Evolutionary conservation across 2,113 vertebrate species (phyloP), one percentile per base, ranked within the genome.

Genomic region (Ranitomeya imitator): DNA sequence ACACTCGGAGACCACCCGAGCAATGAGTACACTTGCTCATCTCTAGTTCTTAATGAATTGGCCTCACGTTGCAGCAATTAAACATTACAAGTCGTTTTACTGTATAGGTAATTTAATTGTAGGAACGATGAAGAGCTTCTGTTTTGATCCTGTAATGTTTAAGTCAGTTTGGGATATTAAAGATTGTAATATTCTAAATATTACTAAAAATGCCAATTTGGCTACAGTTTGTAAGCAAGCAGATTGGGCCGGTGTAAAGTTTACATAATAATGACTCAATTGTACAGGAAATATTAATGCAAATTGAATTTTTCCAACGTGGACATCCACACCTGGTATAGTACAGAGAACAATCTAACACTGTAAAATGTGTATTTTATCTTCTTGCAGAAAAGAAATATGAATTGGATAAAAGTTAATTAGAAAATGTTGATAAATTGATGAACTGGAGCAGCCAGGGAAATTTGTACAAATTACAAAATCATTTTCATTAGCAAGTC

Each of bases 401-500:
- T 77, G 81, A 78, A 83, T 78, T 83, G 80, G 19, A 84, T 78
- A 63, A 81, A 88, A 77, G 80, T 83, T 88, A 88, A 88, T 88
- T 88, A 88, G 71, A 59, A 88, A 88, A 84, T 77, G 69, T 37
- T 88, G 69, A 83, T 88, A 88, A 88, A 88, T 83, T 88, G 87
- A 88, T 88, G 80, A 83, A 88, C 87, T 83, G 59, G 83, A 71
- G 69, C 87, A 88, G 80, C 87, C 87, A 83, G 87, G 87, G 87
- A 88, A 88, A 88, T 88, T 88, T 84, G 87, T 83, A 77, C 80
- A 88, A 88, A 88, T 88, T 83, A 88, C 87, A 88, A 83, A 88
- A 88, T 88, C 80, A 84, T 88, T 88, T 88, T 88, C 87, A 88
- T 88, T 88, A 88, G 87, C 71, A 84, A 88, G 79, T 88, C 87